Conservation (phyloP, 2,797 vertebrate species). For the Synanceia verrucosa region DNA sequence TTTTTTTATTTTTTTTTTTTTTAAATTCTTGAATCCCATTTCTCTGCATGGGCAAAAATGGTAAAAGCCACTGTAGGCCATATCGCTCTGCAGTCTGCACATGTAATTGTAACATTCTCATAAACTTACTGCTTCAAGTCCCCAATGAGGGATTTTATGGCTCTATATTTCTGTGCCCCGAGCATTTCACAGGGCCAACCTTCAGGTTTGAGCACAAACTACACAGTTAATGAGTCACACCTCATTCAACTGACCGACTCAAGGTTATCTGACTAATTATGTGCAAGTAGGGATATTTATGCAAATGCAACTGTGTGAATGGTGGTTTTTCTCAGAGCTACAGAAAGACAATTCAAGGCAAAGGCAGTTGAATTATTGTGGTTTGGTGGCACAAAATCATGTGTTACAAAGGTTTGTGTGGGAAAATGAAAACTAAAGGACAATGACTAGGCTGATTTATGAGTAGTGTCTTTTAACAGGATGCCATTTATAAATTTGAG, state of each 20-base stretch:
- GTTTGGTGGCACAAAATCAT: conserved; percentile 19
- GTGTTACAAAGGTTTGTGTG: conserved; percentile 28
- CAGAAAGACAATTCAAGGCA: conserved; percentile 28
- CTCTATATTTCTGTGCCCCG: conserved; percentile 13
- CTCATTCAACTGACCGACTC: conserved; percentile 67
- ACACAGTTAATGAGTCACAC: conserved; percentile 72
- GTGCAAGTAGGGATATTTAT: conserved; percentile 67
- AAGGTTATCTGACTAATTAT: conserved; percentile 77
- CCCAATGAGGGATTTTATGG: conserved; percentile 20
- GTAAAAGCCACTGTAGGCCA: conserved; percentile 1
- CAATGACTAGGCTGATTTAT: background rate
- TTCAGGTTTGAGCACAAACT: conserved; percentile 52
- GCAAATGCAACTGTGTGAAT: conserved; percentile 49
- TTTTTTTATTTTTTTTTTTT: background rate
- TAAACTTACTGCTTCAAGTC: conserved; percentile 8
- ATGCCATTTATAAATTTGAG: background rate
- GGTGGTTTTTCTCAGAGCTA: conserved; percentile 24
- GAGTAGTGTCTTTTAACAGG: background rate
- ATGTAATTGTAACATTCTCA: conserved; percentile 9
- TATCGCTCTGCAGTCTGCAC: background rate
- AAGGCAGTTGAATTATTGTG: conserved; percentile 27
- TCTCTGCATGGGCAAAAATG: background rate
- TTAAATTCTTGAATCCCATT: background rate
- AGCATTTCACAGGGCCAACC: conserved; percentile 13
- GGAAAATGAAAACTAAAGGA: conserved; percentile 30